Percentiles rank a stretch among this genome's conserved stretches.
Conservation (phyloP, 2,113 vertebrate genomes). For the Calidris pygmaea region DNA sequence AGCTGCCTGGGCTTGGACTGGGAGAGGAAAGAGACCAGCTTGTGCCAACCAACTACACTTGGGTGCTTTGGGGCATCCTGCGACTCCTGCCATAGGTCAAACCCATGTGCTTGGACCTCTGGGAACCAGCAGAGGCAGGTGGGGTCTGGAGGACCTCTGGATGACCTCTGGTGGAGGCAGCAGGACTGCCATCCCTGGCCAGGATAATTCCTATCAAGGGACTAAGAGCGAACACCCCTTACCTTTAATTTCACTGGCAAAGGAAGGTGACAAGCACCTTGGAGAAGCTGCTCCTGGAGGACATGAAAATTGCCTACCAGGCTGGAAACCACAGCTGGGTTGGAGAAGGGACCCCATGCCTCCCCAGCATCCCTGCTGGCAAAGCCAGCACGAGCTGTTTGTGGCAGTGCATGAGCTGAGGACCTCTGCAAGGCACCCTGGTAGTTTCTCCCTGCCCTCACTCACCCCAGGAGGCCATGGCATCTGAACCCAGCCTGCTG, state of each 20-base stretch:
- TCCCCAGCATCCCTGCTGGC: neutral
- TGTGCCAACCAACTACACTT: neutral
- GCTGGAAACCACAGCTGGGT: neutral
- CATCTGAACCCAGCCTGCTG: neutral
- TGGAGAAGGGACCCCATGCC: neutral
- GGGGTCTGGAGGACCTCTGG: neutral
- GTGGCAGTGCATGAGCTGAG: rapidly evolving
- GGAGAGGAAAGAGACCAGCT: neutral
- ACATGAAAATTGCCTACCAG: neutral
- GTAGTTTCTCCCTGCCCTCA: rapidly evolving
- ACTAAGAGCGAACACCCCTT: neutral
- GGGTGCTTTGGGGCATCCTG: neutral
- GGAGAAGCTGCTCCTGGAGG: neutral
- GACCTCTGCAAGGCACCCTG: neutral
- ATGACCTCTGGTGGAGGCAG: neutral
- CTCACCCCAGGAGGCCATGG: neutral
- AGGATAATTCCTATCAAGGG: neutral
- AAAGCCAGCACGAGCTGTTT: rapidly evolving
- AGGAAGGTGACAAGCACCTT: neutral
- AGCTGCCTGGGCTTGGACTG: neutral
- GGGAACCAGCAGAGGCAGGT: neutral
- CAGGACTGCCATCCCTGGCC: neutral
- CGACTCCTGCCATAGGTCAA: neutral
- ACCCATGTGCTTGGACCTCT: rapidly evolving
- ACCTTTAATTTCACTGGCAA: neutral